Evolutionary conservation across 2,888 invertebrate species (phyloP).

Genomic region (Ophion obscuratus): DNA sequence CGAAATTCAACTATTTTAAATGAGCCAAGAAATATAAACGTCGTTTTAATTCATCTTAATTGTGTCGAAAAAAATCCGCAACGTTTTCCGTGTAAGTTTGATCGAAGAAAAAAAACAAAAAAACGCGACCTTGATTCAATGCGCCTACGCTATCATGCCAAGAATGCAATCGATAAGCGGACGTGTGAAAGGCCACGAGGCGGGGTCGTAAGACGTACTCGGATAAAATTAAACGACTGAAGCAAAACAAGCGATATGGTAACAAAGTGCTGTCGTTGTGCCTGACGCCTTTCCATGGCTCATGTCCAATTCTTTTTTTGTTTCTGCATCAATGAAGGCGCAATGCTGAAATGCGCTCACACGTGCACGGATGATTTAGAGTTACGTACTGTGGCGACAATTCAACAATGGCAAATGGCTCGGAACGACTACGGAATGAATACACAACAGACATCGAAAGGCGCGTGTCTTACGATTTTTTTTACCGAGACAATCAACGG

Average conservation of each 20-base stretch:
- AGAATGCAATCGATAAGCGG: constrained; percentile 29
- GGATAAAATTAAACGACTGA: constrained; percentile 37
- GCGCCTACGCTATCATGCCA: neutral
- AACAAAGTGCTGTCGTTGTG: constrained; percentile 10
- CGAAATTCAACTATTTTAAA: too few relatives aligned
- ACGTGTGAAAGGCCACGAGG: constrained; percentile 26
- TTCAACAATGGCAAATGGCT: constrained; percentile 46
- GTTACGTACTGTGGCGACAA: constrained; percentile 35
- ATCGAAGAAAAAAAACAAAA: neutral
- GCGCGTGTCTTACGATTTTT: neutral
- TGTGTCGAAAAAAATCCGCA: neutral
- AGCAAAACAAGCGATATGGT: constrained; percentile 23
- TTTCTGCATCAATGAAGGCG: constrained; percentile 36
- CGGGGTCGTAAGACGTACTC: constrained; percentile 41
- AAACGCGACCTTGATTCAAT: neutral
- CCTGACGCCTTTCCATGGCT: constrained; percentile 20
- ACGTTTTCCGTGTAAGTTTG: neutral
- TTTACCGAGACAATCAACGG: neutral
- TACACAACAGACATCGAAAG: neutral
- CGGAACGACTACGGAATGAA: neutral
- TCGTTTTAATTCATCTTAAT: neutral
- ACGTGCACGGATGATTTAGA: constrained; percentile 50
- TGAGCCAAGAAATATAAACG: too few relatives aligned
- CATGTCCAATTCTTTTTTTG: constrained; percentile 38
- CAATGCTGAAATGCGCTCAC: constrained; percentile 21